Evolutionary conservation across 2,888 invertebrate genomes (phyloP).

Genomic region (Dolichopus griseipennis): DNA sequence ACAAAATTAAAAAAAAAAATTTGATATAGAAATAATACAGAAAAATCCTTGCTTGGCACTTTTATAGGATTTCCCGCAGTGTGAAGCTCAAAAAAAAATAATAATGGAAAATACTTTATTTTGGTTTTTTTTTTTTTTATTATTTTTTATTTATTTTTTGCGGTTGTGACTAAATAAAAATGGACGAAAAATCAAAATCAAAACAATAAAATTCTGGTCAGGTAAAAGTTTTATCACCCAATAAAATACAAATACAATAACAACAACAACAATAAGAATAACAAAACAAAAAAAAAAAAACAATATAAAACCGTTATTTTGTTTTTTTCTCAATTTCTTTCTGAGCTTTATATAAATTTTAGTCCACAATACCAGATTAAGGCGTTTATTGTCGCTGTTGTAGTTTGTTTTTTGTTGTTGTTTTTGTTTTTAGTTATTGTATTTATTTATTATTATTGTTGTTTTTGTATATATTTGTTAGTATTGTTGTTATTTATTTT

Average conservation of each 20-base stretch:
- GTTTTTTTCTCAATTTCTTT: neutral
- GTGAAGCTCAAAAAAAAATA: neutral
- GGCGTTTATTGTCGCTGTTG: neutral
- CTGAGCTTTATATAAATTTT: no score
- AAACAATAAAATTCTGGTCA: conserved; percentile 9
- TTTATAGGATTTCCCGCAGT: conserved; percentile 4
- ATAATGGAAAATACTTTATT: neutral
- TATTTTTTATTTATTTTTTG: neutral
- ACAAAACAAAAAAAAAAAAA: no score
- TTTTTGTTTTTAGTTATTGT: no score
- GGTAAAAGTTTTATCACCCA: conserved; percentile 9
- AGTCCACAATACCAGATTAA: neutral
- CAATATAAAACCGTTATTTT: neutral
- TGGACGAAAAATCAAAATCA: conserved; percentile 4
- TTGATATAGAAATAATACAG: no score
- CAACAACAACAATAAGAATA: neutral
- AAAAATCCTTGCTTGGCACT: neutral
- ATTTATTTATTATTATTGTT: no score
- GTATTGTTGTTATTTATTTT: neutral
- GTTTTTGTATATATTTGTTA: neutral
- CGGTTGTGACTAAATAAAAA: neutral
- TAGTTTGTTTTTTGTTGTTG: no score
- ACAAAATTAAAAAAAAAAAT: neutral
- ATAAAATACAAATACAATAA: conserved; percentile 7
- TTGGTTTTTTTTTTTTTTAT: neutral